Conservation (phyloP, 2,113 vertebrate species). For the Geococcyx californianus region DNA sequence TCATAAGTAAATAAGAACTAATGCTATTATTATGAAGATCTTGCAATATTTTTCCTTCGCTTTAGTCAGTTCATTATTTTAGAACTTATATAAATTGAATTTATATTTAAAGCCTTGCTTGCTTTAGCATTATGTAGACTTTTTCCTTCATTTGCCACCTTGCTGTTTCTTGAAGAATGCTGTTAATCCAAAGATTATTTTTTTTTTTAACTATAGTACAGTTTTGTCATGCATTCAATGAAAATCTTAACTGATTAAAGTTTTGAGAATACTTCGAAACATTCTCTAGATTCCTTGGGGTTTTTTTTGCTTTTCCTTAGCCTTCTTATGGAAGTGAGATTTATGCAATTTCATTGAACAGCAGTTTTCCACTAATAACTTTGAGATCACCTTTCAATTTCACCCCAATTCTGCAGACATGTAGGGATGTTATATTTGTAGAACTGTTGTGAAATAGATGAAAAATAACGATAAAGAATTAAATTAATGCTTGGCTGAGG, state of each 20-base stretch:
- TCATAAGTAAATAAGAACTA: slow-evolving; percentile 27
- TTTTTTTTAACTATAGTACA: neutral
- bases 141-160: neutral
- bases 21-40: neutral
- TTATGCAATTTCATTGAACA: slow-evolving; percentile 57
- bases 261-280: neutral
- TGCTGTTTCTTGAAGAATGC: neutral
- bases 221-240: neutral
- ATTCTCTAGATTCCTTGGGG: slow-evolving; percentile 56
- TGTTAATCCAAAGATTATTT: neutral
- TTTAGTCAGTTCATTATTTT: slow-evolving; percentile 10
- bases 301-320: slow-evolving; percentile 47
- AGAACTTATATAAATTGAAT: neutral
- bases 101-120: slow-evolving; percentile 7
- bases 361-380: slow-evolving; percentile 48
- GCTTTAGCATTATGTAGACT: neutral
- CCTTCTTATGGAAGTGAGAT: slow-evolving; percentile 54
- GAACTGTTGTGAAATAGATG: slow-evolving; percentile 25
- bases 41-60: neutral
- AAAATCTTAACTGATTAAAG: neutral
- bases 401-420: slow-evolving; percentile 46
- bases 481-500: neutral
- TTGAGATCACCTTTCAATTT: slow-evolving; percentile 57
- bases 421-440: slow-evolving; percentile 41
- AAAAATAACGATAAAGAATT: slow-evolving; percentile 1